phyloP scores from a whole-genome alignment of 2,797 vertebrate species.

The Pantherophis vulpinus region DNA sequence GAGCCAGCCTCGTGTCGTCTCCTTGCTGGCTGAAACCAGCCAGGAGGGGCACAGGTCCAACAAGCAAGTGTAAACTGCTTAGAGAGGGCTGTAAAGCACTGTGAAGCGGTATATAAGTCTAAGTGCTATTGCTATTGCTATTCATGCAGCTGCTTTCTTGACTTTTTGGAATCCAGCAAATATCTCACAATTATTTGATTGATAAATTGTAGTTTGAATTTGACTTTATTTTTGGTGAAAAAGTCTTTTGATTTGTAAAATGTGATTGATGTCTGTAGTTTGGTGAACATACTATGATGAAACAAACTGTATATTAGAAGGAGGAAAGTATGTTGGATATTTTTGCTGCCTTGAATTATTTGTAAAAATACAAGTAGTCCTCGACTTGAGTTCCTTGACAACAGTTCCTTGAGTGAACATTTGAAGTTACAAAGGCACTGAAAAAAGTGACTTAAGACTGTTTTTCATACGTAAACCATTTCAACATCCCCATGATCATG shows the following conservation, averaged over 20 bases:
- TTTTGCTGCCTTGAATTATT: not conserved
- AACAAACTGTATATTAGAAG: not conserved
- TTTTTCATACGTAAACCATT: not conserved
- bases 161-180: not conserved
- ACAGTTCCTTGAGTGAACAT: not conserved
- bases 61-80: too few relatives aligned
- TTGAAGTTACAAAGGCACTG: not conserved
- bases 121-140: too few relatives aligned
- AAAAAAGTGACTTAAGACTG: not conserved
- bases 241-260: not conserved
- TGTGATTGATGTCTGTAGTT: not conserved
- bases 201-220: not conserved
- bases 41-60: too few relatives aligned
- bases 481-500: not conserved
- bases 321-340: not conserved
- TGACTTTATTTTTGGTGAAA: not conserved
- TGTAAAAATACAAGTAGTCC: not conserved
- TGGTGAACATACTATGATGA: not conserved
- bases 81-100: too few relatives aligned
- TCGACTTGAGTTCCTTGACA: not conserved
- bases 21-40: too few relatives aligned
- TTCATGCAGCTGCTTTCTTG: not conserved
- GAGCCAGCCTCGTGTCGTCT: too few relatives aligned
- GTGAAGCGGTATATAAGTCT: too few relatives aligned
- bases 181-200: not conserved